phyloP scores from a whole-genome alignment of 2,888 invertebrate species.

The Rutpela maculata region DNA sequence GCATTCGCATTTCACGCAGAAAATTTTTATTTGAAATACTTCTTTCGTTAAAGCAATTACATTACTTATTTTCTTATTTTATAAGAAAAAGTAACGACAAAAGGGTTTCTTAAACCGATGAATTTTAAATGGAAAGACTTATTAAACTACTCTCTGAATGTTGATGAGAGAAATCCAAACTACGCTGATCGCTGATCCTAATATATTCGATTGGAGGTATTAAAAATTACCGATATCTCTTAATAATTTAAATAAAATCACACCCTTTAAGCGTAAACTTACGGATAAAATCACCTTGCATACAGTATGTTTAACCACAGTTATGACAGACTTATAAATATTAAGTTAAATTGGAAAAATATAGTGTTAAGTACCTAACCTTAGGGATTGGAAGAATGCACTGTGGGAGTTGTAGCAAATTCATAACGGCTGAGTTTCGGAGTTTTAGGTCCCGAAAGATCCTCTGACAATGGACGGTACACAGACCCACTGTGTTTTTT shows the following conservation, averaged over 20 bases:
- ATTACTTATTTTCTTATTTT: slow-evolving; percentile 40
- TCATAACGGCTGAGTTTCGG: slow-evolving; percentile 80
- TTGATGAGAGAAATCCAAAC: too few relatives aligned
- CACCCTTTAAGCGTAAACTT: neutral
- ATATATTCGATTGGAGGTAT: neutral
- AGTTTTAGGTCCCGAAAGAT: slow-evolving; percentile 81
- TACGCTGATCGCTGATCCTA: neutral
- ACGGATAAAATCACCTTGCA: slow-evolving; percentile 25
- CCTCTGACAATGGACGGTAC: slow-evolving; percentile 87
- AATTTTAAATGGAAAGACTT: neutral
- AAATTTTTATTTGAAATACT: neutral
- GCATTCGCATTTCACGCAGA: neutral
- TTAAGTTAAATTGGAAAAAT: slow-evolving; percentile 40
- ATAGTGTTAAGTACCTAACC: slow-evolving; percentile 33
- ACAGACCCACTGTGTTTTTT: slow-evolving; percentile 86
- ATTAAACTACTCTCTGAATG: neutral
- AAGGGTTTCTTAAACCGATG: neutral
- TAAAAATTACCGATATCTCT: neutral
- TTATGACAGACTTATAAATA: slow-evolving; percentile 46
- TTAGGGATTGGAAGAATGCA: slow-evolving; percentile 57
- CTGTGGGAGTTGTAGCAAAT: slow-evolving; percentile 68
- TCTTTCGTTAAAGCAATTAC: neutral
- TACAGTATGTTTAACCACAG: slow-evolving; percentile 41
- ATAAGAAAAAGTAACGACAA: slow-evolving; percentile 40
- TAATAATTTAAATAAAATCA: neutral